Evolutionary conservation across 2,888 invertebrate species (phyloP).

Genomic region (Stegana nigrithorax): DNA sequence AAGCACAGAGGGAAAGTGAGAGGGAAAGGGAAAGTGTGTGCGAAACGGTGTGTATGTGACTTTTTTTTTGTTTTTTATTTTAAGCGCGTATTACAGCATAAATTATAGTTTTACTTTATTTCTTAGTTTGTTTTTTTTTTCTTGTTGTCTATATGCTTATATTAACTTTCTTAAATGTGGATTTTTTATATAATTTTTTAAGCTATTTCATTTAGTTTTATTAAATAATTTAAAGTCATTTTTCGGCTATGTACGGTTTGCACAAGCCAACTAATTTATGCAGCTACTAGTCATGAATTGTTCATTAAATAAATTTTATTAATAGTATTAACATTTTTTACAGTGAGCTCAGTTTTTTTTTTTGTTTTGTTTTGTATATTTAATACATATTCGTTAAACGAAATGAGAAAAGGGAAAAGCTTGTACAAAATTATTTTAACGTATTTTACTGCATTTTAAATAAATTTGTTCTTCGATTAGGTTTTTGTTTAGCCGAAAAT

Average conservation of each 20-base stretch:
- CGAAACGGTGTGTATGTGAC: no score
- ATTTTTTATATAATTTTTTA: no score
- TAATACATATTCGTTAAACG: constrained; percentile 7
- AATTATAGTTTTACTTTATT: constrained; percentile 49
- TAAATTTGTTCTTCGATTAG: constrained; percentile 27
- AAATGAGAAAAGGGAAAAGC: neutral
- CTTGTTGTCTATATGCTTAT: constrained; percentile 21
- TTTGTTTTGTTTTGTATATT: neutral
- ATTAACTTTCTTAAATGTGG: no score
- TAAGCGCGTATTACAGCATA: constrained; percentile 58
- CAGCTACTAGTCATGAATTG: neutral
- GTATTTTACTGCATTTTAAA: constrained; percentile 26
- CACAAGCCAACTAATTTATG: neutral
- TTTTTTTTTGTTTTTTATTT: no score
- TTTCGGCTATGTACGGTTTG: neutral
- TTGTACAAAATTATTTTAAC: constrained; percentile 28
- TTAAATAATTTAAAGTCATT: neutral
- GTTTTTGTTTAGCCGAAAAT: no score
- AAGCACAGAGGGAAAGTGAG: neutral
- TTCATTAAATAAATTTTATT: neutral
- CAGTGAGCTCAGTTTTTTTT: no score
- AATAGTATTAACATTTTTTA: no score
- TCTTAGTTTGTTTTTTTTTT: constrained; percentile 34
- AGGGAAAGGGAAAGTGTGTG: constrained; percentile 36
- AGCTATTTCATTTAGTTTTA: no score